phyloP scores from a whole-genome alignment of 1,140 invertebrate genomes.

The Ceratosolen fusciceps region DNA sequence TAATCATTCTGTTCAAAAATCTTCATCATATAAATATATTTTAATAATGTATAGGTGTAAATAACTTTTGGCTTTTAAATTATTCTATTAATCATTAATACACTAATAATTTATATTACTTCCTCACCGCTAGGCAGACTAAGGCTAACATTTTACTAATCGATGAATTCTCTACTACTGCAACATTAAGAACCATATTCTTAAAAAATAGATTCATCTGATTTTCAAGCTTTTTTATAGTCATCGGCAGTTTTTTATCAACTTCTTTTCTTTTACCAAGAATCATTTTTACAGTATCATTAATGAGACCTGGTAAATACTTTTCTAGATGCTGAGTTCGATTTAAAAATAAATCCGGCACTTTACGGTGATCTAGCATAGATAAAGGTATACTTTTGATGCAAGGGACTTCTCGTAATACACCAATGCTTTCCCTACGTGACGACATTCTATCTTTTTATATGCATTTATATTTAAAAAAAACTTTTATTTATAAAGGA shows the following conservation, averaged over 20 bases:
- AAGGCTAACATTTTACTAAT: conserved; percentile 62
- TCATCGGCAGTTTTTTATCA: background rate
- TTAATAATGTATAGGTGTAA: no score
- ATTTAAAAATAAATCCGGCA: background rate
- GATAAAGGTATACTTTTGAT: background rate
- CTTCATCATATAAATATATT: no score
- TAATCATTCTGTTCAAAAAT: no score
- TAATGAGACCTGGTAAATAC: background rate
- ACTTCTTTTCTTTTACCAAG: background rate
- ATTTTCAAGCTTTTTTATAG: conserved; percentile 7
- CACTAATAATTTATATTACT: conserved; percentile 12
- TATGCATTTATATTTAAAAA: no score
- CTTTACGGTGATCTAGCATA: background rate
- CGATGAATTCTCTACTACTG: conserved; percentile 56
- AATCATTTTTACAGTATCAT: conserved; percentile 4
- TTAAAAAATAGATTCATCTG: conserved; percentile 6
- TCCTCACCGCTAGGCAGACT: conserved; percentile 58
- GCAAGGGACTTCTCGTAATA: conserved; percentile 1
- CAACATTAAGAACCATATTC: background rate
- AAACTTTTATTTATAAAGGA: background rate
- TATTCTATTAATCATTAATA: no score
- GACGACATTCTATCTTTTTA: background rate
- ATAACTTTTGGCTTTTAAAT: no score
- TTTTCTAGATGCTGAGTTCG: background rate
- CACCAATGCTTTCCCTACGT: conserved; percentile 1